Evolutionary conservation across 1,140 invertebrate species (phyloP).

Genomic region (Argopecten irradians): DNA sequence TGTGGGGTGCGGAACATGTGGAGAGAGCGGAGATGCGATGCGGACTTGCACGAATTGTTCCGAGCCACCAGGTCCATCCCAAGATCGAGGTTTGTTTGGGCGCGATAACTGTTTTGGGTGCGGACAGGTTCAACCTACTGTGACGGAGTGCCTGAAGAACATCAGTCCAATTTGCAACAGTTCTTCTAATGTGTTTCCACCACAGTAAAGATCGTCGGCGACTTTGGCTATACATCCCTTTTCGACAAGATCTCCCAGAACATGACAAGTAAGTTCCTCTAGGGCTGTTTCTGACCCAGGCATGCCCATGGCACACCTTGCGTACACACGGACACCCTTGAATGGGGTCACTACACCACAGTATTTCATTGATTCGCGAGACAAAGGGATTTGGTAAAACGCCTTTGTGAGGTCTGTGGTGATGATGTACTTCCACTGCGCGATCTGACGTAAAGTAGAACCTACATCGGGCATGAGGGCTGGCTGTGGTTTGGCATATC

Average conservation of each 20-base stretch:
- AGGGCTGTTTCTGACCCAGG: constrained; percentile 48
- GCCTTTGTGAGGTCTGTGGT: constrained; percentile 50
- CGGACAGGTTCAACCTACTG: too few species aligned
- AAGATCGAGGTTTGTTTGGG: too few species aligned
- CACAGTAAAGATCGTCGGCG: constrained; percentile 30
- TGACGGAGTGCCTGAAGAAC: too few species aligned
- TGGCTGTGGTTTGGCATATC: constrained; percentile 44
- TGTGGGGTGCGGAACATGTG: constrained; percentile 37
- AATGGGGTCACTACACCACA: constrained; percentile 52
- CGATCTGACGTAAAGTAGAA: constrained; percentile 42
- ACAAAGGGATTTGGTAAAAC: constrained; percentile 53
- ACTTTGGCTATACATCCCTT: constrained; percentile 34
- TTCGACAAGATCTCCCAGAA: constrained; percentile 47
- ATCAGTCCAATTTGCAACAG: constrained; percentile 24
- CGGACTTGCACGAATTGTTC: constrained; percentile 36
- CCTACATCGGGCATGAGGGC: constrained; percentile 48
- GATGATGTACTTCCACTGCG: constrained; percentile 46
- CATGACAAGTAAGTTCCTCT: constrained; percentile 48
- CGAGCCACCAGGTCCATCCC: constrained; percentile 47
- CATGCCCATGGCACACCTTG: constrained; percentile 50
- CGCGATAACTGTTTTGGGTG: too few species aligned
- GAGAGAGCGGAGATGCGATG: constrained; percentile 46
- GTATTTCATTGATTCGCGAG: constrained; percentile 52
- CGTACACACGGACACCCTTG: constrained; percentile 49
- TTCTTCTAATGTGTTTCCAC: constrained; percentile 27